Evolutionary conservation across 2,888 invertebrate genomes (phyloP), one percentile per base, ranked within the genome.

Genomic region (Andrena haemorrhoa): DNA sequence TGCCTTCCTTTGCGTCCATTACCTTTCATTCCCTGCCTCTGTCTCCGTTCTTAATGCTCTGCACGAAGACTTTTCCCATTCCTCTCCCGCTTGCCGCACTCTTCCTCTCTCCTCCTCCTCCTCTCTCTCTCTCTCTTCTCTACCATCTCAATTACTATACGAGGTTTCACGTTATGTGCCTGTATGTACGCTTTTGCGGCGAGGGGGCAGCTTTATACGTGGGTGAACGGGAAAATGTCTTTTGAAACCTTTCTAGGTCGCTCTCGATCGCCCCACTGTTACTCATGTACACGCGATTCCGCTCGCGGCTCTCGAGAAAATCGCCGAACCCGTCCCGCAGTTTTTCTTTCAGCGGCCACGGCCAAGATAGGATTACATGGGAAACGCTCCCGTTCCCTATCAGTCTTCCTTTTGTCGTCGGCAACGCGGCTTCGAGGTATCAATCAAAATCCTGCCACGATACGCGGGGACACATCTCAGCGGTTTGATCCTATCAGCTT

Each of bases 141-240:
- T 88, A 83, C 89, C 88, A 87, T 90, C 91, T 91, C 92, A 90
- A 91, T 92, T 90, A 92, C 81, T 83, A 81, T 85, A 85, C 90
- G 84, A 91, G 85, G 90, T 91, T 91, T 91, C 90, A 85, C 88
- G 89, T 88, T 86, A 89, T 89, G 89, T 88, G 85, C 71, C 83
- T 87, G 83, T 81, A 76, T 87, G 83, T 81, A 76, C 77, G 83
- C 86, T 89, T 82, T 79, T 82, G 88, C 86, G 84, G 86, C 83
- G 84, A 79, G 82, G 86, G 88, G 86, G 83, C 79, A 85, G 85
- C 86, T 90, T 89, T 89, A 86, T 89, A 91, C 91, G 92, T 92
- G 92, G 92, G 92, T 92, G 93, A 93, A 93, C 92, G 92, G 92
- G 92, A 92, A 93, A 93, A 93, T 90, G 90, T 91, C 91, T 92